A percentile compares a stretch with the other conserved stretches of the same genome.
Evolutionary conservation across 2,113 vertebrate species (phyloP).

Genomic region (Festucalex cinctus): DNA sequence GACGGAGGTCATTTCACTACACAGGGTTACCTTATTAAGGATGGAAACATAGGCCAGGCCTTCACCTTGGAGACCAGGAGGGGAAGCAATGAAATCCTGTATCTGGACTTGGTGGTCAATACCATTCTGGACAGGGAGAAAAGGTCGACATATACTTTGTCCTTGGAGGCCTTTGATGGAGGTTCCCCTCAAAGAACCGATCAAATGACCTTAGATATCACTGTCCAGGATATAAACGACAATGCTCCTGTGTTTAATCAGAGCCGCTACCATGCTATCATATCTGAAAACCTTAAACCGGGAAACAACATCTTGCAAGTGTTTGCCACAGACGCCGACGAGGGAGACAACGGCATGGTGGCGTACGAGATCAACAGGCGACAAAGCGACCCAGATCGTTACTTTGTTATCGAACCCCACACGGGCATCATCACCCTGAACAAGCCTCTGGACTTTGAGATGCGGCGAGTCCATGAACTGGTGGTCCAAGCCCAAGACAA

Average conservation of each 20-base stretch:
- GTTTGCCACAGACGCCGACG: slow-evolving; percentile 87
- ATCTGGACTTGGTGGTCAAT: slow-evolving; percentile 85
- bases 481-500: slow-evolving; percentile 93
- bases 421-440: slow-evolving; percentile 88
- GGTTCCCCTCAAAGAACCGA: slow-evolving; percentile 85
- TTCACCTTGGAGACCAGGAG: slow-evolving; percentile 88
- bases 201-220: slow-evolving; percentile 83
- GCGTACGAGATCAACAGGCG: slow-evolving; percentile 93
- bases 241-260: slow-evolving; percentile 95
- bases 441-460: slow-evolving; percentile 90
- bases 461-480: slow-evolving; percentile 89
- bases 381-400: slow-evolving; percentile 89
- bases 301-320: slow-evolving; percentile 92
- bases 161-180: slow-evolving; percentile 91
- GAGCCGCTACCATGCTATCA: slow-evolving; percentile 92
- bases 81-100: slow-evolving; percentile 81
- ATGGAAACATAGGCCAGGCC: slow-evolving; percentile 84
- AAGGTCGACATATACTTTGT: slow-evolving; percentile 80
- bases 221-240: slow-evolving; percentile 92
- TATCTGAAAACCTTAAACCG: slow-evolving; percentile 89
- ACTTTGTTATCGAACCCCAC: slow-evolving; percentile 85
- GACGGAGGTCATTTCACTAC: slow-evolving; percentile 86
- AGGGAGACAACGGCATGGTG: slow-evolving; percentile 89
- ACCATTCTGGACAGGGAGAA: slow-evolving; percentile 86
- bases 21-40: slow-evolving; percentile 88